Evolutionary conservation across 2,888 invertebrate species (phyloP).

Genomic region (Tenthredo amoena): DNA sequence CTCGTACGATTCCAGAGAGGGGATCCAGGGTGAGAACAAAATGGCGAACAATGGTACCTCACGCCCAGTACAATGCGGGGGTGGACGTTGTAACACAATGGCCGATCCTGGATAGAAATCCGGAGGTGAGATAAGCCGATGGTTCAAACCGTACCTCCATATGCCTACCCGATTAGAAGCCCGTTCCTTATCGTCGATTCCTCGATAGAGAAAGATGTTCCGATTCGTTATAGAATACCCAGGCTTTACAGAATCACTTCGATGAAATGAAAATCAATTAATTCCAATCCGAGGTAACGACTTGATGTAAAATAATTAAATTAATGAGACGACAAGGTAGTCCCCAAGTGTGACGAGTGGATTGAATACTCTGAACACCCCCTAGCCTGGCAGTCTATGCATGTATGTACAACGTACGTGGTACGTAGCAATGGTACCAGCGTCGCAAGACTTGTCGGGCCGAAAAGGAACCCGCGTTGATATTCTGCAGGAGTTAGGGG

Average conservation of each 20-base stretch:
- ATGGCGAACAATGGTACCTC: slow-evolving; percentile 51
- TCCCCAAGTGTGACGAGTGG: slow-evolving; percentile 19
- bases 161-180: background rate
- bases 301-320: slow-evolving; percentile 29
- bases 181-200: background rate
- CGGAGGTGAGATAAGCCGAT: background rate
- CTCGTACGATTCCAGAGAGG: slow-evolving; percentile 24
- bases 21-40: slow-evolving; percentile 45
- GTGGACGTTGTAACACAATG: slow-evolving; percentile 39
- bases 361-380: background rate
- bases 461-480: slow-evolving; percentile 20
- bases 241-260: background rate
- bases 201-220: background rate
- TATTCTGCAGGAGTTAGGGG: background rate
- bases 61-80: slow-evolving; percentile 50
- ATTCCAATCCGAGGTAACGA: slow-evolving; percentile 24
- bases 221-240: background rate
- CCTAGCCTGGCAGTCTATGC: background rate
- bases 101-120: background rate
- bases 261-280: slow-evolving; percentile 27
- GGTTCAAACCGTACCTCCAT: background rate
- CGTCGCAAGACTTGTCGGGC: slow-evolving; percentile 16
- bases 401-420: background rate
- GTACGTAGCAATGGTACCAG: background rate
- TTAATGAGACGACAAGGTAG: slow-evolving; percentile 15